Evolutionary conservation across 2,888 invertebrate species (phyloP).

Genomic region (Dione juno): DNA sequence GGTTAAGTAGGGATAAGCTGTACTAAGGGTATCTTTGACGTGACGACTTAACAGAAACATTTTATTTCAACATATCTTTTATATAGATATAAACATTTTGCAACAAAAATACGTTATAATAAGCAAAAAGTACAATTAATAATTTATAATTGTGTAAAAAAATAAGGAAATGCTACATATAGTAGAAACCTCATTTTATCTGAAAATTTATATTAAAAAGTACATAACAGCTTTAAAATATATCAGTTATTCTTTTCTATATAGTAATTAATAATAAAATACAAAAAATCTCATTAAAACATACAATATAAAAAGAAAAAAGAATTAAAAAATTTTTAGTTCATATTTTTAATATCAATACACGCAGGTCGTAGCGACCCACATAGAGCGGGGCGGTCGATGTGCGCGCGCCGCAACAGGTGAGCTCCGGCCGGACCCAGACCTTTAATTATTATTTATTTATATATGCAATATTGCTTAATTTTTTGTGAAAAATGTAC

Average conservation of each 20-base stretch:
- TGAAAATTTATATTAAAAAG: too few relatives aligned
- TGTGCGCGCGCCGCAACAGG: conserved; percentile 83
- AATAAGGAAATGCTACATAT: too few relatives aligned
- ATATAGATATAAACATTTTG: neutral
- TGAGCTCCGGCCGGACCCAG: conserved; percentile 51
- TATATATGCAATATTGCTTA: neutral
- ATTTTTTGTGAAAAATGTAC: neutral
- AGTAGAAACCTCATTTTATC: too few relatives aligned
- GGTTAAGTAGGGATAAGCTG: conserved; percentile 31
- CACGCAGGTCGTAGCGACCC: conserved; percentile 53
- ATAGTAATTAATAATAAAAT: too few relatives aligned
- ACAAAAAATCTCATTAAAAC: neutral
- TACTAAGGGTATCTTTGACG: conserved; percentile 25
- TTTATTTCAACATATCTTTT: neutral
- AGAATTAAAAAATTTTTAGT: neutral
- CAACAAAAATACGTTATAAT: neutral
- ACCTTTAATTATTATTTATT: conserved; percentile 30
- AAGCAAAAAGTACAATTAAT: neutral
- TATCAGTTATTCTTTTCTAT: too few relatives aligned
- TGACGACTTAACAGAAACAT: neutral
- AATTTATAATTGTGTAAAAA: too few relatives aligned
- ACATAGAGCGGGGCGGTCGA: conserved; percentile 71
- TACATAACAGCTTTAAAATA: too few relatives aligned
- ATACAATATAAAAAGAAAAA: conserved; percentile 1
- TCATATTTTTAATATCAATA: conserved; percentile 31